phyloP scores from a whole-genome alignment of 2,113 vertebrate genomes.

The Vulpes lagopus region DNA sequence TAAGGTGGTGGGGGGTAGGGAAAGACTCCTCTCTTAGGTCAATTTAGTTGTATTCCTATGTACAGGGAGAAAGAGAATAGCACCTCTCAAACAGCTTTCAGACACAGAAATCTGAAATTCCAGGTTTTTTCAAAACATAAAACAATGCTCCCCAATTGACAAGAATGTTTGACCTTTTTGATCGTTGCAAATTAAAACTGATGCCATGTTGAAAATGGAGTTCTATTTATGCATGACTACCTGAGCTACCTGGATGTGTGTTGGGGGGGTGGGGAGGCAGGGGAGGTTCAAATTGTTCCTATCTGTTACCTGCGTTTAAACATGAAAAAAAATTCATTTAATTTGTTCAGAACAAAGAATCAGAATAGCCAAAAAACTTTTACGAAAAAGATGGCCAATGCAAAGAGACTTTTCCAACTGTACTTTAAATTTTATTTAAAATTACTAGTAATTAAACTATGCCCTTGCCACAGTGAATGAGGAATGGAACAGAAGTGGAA shows the following conservation, averaged over 20 bases:
- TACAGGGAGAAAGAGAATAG: not conserved
- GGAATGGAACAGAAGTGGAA: not conserved
- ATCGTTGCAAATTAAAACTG: not conserved
- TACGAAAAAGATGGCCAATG: not conserved
- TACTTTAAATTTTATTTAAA: not conserved
- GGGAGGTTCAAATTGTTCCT: fast-evolving
- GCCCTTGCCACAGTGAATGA: not conserved
- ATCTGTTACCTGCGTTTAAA: not conserved
- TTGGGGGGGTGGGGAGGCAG: too few relatives aligned
- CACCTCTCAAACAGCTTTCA: not conserved
- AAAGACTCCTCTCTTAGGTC: too few relatives aligned
- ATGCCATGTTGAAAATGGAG: not conserved
- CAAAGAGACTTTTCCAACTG: not conserved
- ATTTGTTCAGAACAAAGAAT: not conserved
- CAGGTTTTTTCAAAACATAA: not conserved
- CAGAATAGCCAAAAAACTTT: not conserved
- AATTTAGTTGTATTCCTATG: not conserved
- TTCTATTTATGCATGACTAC: not conserved
- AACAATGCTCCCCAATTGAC: not conserved
- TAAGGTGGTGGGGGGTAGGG: not conserved
- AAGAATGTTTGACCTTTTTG: not conserved
- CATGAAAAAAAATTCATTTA: not conserved
- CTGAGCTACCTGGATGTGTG: fast-evolving
- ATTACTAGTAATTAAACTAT: too few relatives aligned
- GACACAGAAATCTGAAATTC: not conserved